Evolutionary conservation across 2,797 vertebrate species (phyloP).

Genomic region (Eulemur albifrons): DNA sequence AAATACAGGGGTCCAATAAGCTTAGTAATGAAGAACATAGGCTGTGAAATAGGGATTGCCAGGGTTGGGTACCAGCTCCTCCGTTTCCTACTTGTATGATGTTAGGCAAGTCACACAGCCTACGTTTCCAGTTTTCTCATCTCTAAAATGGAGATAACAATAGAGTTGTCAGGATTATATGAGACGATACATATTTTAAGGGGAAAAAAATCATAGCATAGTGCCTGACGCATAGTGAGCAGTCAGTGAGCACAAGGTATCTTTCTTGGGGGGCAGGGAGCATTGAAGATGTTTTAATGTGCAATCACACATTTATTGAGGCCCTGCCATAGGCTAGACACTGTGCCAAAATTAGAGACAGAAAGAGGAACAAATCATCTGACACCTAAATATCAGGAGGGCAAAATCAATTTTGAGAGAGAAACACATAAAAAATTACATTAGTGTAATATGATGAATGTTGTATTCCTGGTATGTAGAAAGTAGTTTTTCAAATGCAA

Average conservation of each 20-base stretch:
- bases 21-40: background rate
- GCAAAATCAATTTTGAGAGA: background rate
- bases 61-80: background rate
- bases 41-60: background rate
- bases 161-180: background rate
- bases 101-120: background rate
- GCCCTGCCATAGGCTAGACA: background rate
- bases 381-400: background rate
- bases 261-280: background rate
- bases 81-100: background rate
- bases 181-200: background rate
- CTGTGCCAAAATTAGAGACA: background rate
- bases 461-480: background rate
- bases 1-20: background rate
- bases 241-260: background rate
- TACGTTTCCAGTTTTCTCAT: background rate
- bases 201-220: background rate
- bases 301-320: background rate
- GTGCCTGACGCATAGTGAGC: background rate
- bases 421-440: slow-evolving; percentile 5
- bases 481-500: background rate
- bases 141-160: background rate
- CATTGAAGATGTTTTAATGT: background rate
- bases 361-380: background rate
- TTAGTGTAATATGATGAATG: background rate